Evolutionary conservation across 92 coral and sea anemone genomes (phyloP).

Genomic region (Parazoanthus atlanticus): DNA sequence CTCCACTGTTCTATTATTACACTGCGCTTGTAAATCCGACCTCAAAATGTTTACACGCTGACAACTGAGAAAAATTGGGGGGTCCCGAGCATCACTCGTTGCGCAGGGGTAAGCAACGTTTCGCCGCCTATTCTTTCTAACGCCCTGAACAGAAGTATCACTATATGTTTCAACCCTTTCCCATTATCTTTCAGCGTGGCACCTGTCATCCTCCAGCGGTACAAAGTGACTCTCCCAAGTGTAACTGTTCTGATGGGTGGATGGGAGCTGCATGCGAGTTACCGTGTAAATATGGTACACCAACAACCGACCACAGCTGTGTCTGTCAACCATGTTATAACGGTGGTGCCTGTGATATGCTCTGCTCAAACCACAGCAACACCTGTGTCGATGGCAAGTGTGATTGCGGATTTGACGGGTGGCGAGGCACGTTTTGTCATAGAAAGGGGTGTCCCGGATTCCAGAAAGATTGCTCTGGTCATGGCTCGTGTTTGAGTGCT

Average conservation of each 20-base stretch:
- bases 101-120: too few relatives aligned
- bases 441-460: conserved; percentile 69
- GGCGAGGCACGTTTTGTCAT: conserved; percentile 69
- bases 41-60: too few relatives aligned
- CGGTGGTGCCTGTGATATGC: conserved; percentile 64
- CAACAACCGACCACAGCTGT: conserved; percentile 51
- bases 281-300: conserved; percentile 63
- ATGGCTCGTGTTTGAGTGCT: conserved; percentile 62
- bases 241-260: conserved; percentile 73
- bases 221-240: conserved; percentile 50
- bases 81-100: too few relatives aligned
- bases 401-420: conserved; percentile 74
- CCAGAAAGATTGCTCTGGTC: conserved; percentile 67
- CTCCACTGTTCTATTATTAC: too few relatives aligned
- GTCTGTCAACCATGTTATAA: conserved; percentile 74
- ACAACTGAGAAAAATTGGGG: too few relatives aligned
- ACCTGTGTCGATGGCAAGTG: conserved; percentile 58
- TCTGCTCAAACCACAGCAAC: conserved; percentile 69
- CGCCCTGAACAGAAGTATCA: neutral
- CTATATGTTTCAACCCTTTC: neutral
- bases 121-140: too few relatives aligned
- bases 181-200: conserved; percentile 46
- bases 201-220: conserved; percentile 54
- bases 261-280: conserved; percentile 74
- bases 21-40: too few relatives aligned